phyloP scores from a whole-genome alignment of 2,113 vertebrate genomes.

The Dicentrarchus labrax region DNA sequence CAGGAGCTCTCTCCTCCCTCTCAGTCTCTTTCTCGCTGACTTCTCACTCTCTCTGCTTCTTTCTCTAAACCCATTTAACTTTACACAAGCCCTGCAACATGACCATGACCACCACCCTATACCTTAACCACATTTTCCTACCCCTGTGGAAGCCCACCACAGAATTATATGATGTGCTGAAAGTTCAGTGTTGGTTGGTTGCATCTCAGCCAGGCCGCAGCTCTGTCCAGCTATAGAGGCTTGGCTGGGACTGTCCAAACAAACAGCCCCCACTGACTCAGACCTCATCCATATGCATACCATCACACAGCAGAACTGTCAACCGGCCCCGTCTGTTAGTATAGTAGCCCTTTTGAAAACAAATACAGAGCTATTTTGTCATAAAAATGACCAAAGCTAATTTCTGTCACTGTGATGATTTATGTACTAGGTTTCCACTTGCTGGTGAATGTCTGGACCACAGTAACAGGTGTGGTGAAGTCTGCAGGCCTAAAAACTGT shows the following conservation, averaged over 20 bases:
- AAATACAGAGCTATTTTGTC: constrained; percentile 36
- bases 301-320: constrained; percentile 37
- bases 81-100: constrained; percentile 36
- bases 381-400: constrained; percentile 11
- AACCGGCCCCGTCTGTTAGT: constrained; percentile 10
- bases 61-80: constrained; percentile 41
- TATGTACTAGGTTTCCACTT: not conserved
- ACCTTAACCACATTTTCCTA: constrained; percentile 43
- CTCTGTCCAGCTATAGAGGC: constrained; percentile 32
- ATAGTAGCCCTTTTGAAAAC: constrained; percentile 18
- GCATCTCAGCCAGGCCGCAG: constrained; percentile 57
- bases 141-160: constrained; percentile 37
- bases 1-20: constrained; percentile 69
- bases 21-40: constrained; percentile 45
- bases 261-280: constrained; percentile 53
- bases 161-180: constrained; percentile 74
- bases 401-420: constrained; percentile 20
- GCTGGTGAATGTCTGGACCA: constrained; percentile 41
- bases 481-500: constrained; percentile 1
- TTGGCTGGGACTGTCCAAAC: constrained; percentile 62
- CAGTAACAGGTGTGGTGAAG: constrained; percentile 34
- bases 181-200: constrained; percentile 56
- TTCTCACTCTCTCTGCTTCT: constrained; percentile 51
- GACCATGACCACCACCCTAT: constrained; percentile 41
- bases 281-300: constrained; percentile 49